Evolutionary conservation across 2,888 invertebrate genomes (phyloP).

Genomic region (Proisotoma minuta): DNA sequence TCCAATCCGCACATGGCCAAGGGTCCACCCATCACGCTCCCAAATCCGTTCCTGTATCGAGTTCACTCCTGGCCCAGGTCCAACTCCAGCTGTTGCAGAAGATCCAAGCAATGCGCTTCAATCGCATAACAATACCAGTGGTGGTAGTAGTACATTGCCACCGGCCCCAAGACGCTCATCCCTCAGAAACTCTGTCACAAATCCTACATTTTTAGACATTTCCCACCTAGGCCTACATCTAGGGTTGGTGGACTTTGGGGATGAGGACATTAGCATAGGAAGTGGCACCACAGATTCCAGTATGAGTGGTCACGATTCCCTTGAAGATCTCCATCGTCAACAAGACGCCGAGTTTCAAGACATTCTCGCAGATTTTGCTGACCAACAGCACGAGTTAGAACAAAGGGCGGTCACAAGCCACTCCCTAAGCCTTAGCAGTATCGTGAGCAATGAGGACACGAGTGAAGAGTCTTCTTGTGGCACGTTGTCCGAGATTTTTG

Average conservation of each 20-base stretch:
- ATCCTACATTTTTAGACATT: conserved; percentile 4
- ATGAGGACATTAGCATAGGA: conserved; percentile 17
- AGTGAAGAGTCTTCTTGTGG: conserved; percentile 39
- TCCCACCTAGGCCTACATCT: conserved; percentile 2
- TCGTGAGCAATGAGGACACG: conserved; percentile 36
- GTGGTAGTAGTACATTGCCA: background rate
- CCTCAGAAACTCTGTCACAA: background rate
- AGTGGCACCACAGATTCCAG: conserved; percentile 24
- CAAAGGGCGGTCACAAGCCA: conserved; percentile 24
- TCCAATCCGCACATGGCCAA: conserved; percentile 42
- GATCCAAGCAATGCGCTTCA: conserved; percentile 12
- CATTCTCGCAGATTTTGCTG: conserved; percentile 33
- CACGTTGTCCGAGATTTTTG: conserved; percentile 43
- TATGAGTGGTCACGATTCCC: conserved; percentile 30
- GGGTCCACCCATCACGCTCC: conserved; percentile 33
- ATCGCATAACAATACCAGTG: background rate
- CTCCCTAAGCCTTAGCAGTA: conserved; percentile 39
- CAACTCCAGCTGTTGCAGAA: no score
- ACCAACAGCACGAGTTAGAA: conserved; percentile 33
- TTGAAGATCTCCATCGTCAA: conserved; percentile 32
- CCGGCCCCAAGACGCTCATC: background rate
- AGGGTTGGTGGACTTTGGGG: conserved; percentile 13
- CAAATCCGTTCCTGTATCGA: conserved; percentile 44
- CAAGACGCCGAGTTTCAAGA: conserved; percentile 36
- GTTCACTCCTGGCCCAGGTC: conserved; percentile 28